Conservation (phyloP, 2,113 vertebrate species). For the Gasterosteus nipponicus region DNA sequence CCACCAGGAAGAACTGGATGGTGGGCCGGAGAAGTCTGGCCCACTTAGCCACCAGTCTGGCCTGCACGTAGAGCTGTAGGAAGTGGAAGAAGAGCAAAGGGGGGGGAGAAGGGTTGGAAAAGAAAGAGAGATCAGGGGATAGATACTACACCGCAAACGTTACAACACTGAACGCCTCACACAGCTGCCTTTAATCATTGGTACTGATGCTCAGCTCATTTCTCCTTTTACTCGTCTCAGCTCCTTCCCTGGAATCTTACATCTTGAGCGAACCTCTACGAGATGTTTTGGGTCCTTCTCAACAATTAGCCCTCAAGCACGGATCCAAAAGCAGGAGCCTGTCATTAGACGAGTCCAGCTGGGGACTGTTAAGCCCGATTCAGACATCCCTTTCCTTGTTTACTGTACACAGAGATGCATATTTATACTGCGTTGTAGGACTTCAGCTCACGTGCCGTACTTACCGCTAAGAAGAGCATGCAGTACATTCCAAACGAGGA, state of each 20-base stretch:
- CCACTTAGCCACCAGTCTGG: slow-evolving; percentile 88
- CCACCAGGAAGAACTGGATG: slow-evolving; percentile 92
- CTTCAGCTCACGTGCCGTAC: slow-evolving; percentile 51
- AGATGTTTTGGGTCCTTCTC: slow-evolving; percentile 7
- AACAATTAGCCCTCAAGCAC: slow-evolving; percentile 28
- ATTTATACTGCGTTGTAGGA: not conserved
- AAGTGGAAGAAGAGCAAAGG: not conserved
- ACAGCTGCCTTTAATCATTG: not conserved
- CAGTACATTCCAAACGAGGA: slow-evolving; percentile 99
- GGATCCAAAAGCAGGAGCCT: slow-evolving; percentile 6
- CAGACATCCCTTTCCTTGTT: slow-evolving; percentile 17
- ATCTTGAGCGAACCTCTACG: slow-evolving; percentile 26
- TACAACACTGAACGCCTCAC: no score
- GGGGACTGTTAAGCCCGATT: slow-evolving; percentile 5
- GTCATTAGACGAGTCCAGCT: slow-evolving; percentile 22
- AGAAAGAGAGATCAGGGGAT: not conserved
- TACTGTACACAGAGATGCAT: not conserved
- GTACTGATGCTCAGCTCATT: not conserved
- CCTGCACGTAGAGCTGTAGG: slow-evolving; percentile 91
- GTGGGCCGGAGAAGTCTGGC: slow-evolving; percentile 91
- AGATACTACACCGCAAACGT: not conserved
- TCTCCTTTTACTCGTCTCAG: slow-evolving; percentile 17
- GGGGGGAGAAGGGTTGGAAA: not conserved
- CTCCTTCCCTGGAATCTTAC: slow-evolving; percentile 46
- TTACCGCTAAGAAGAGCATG: slow-evolving; percentile 96